Conservation (phyloP, 2,797 vertebrate genomes). For the Muraenolepis orangiensis region DNA sequence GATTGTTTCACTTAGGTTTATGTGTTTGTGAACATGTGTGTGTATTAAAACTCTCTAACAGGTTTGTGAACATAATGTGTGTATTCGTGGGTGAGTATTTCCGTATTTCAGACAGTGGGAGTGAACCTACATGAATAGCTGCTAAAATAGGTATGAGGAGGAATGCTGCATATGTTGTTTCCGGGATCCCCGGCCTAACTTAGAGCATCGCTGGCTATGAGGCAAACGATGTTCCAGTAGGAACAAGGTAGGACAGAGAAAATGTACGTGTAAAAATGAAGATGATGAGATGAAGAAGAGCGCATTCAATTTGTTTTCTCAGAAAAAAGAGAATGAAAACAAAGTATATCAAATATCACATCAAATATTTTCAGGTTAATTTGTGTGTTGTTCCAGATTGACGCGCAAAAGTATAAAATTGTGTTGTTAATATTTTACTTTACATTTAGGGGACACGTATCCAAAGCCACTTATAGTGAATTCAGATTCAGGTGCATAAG, state of each 20-base stretch:
- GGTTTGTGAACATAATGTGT: too few relatives aligned
- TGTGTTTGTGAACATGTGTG: neutral
- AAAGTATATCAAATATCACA: neutral
- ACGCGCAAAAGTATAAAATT: neutral
- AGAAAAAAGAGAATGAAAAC: too few relatives aligned
- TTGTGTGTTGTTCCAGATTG: neutral
- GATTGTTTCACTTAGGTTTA: neutral
- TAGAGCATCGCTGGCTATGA: neutral
- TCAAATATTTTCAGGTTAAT: neutral
- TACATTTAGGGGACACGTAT: neutral
- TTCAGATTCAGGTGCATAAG: neutral
- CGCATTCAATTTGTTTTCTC: neutral
- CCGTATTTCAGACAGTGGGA: slow-evolving; percentile 15
- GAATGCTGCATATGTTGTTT: slow-evolving; percentile 44
- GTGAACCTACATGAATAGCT: slow-evolving; percentile 36
- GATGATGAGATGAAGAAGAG: neutral
- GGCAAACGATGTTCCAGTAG: slow-evolving; percentile 32
- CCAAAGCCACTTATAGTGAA: neutral
- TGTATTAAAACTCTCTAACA: too few relatives aligned
- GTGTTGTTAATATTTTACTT: neutral
- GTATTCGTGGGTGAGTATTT: too few relatives aligned
- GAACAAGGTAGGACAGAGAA: slow-evolving; percentile 4
- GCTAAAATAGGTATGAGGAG: slow-evolving; percentile 38
- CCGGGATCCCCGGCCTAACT: slow-evolving; percentile 32
- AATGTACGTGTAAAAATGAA: neutral